Evolutionary conservation across 2,888 invertebrate genomes (phyloP), one percentile per base, ranked within the genome.

Genomic region (Allophyes oxyacanthae): DNA sequence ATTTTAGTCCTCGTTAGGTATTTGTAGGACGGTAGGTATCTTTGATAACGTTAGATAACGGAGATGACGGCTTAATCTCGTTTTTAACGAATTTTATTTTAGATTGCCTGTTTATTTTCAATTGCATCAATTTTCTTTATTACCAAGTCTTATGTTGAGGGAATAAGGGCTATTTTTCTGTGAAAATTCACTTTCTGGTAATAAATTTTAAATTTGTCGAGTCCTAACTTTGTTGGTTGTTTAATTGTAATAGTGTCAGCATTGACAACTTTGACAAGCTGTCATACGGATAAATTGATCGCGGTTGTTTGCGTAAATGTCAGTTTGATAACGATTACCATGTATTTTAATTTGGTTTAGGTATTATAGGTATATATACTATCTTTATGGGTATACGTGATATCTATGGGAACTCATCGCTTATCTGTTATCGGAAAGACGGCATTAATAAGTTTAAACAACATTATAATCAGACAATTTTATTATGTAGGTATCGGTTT

Each of bases 51-150:
- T 62, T 72, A 88, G 92, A 93, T 93, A 92, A 90, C 90, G 61
- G 73, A 90, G 91, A 92, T 90, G 92, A 92, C 87, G 92, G 89
- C 89, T 90, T 92, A 92, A 93, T 94, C 92, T 92, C 85, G 81
- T 74, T 90, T 89, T 92, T 91, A 92, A 92, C 89, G 85, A 92
- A 89, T 89, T 91, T 89, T 90, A 87, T 83, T 85, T 78, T 84
- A 87, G 83, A 86, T 87, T 85, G 81, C 73, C 71, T 64, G 72
- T 80, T 79, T 79, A 80, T 71, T 77, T 81, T 81, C 74, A 67
- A 42, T 56, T 72, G 61, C 51, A 40, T 13, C 34, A 71, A 48
- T 51, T 56, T 60, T 41, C 40, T 34, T 25, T 49, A 57, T 42
- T 49, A 54, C 54, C 51, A 66, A 64, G 50, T 77, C 78, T 75